phyloP scores from a whole-genome alignment of 2,888 invertebrate genomes.

The Drosophila mulleri region DNA sequence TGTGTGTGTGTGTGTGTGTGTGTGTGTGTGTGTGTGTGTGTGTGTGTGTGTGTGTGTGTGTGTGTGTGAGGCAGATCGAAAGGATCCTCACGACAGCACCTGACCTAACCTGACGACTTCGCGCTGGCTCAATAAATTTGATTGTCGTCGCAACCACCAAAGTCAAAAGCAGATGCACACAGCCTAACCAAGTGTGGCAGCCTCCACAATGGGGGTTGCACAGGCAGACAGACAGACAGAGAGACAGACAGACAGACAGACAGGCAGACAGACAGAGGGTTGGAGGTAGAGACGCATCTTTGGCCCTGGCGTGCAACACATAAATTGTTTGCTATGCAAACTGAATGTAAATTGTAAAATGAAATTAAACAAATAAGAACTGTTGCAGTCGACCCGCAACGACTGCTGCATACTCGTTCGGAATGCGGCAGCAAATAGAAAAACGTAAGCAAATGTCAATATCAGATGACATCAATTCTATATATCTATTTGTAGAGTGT shows the following conservation, averaged over 20 bases:
- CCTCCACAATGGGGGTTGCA: slow-evolving; percentile 40
- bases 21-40: slow-evolving; percentile 45
- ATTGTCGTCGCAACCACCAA: slow-evolving; percentile 67
- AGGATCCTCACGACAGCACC: slow-evolving; percentile 50
- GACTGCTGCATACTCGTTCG: not conserved
- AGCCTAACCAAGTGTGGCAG: slow-evolving; percentile 22
- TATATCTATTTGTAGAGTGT: no score
- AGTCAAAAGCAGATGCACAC: slow-evolving; percentile 5
- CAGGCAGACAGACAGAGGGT: not conserved
- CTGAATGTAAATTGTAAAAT: slow-evolving; percentile 57
- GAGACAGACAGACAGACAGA: not conserved
- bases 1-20: slow-evolving; percentile 43
- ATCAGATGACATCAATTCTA: not conserved
- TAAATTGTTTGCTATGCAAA: slow-evolving; percentile 57
- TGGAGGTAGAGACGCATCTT: not conserved
- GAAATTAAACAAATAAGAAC: slow-evolving; percentile 16
- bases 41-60: slow-evolving; percentile 44
- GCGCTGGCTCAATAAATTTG: slow-evolving; percentile 65
- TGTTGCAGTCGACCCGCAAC: not conserved
- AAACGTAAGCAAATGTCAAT: not conserved
- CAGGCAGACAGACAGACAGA: not conserved
- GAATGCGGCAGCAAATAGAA: not conserved
- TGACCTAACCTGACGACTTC: slow-evolving; percentile 48
- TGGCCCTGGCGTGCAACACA: slow-evolving; percentile 18
- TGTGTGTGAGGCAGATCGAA: slow-evolving; percentile 51